phyloP scores from a whole-genome alignment of 2,113 vertebrate species.

The Chrysemys picta region DNA sequence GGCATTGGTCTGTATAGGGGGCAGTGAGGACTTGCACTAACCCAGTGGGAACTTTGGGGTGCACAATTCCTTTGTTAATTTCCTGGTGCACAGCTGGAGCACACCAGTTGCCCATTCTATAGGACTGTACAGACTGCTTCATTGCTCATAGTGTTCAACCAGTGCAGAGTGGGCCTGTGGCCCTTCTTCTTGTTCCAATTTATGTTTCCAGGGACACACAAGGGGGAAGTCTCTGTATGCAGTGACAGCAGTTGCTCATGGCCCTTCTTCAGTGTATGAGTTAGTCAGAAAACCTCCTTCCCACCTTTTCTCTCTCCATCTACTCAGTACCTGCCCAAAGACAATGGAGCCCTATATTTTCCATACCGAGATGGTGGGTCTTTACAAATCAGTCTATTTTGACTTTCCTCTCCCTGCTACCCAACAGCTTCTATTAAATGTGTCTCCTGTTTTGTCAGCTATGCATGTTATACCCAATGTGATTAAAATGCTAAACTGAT shows the following conservation, averaged over 20 bases:
- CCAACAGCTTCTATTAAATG: background rate
- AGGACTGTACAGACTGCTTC: rapidly evolving
- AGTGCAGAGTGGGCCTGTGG: background rate
- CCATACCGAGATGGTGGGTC: background rate
- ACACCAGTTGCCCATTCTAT: background rate
- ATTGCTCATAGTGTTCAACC: background rate
- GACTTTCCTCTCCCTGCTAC: background rate
- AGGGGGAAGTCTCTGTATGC: background rate
- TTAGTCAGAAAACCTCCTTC: background rate
- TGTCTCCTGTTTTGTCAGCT: background rate
- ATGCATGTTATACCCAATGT: background rate
- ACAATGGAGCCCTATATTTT: background rate
- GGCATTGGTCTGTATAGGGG: background rate
- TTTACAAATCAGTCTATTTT: background rate
- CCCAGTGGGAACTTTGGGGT: background rate
- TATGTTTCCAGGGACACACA: background rate
- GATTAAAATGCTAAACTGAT: constrained; percentile 20
- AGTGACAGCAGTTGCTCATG: background rate
- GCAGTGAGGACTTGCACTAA: background rate
- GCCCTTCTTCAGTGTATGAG: background rate
- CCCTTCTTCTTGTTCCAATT: background rate
- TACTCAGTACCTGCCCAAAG: rapidly evolving
- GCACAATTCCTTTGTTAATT: background rate
- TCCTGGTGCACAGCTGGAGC: background rate
- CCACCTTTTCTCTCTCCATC: background rate